Percentiles rank a stretch among this genome's conserved stretches.
Conservation (phyloP, 2,888 invertebrate genomes). For the Tinea pellionella region DNA sequence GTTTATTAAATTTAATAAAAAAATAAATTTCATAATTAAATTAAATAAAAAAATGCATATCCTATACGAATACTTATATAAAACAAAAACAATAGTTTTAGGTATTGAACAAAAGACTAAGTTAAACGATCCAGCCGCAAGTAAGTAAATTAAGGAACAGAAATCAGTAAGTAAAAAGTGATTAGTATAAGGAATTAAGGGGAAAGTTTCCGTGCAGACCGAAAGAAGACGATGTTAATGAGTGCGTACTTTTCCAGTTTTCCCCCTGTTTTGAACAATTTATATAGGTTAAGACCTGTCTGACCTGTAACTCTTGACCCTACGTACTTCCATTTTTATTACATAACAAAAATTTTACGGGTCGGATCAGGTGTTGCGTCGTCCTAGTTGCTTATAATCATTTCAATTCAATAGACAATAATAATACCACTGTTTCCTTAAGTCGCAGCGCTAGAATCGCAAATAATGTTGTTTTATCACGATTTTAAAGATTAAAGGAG, state of each 20-base stretch:
- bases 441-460: too few relatives aligned
- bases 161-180: not conserved
- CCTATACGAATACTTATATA: too few relatives aligned
- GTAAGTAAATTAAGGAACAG: not conserved
- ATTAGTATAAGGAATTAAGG: constrained; percentile 6
- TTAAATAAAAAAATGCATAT: too few relatives aligned
- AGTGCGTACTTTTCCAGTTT: constrained; percentile 9
- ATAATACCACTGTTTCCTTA: too few relatives aligned
- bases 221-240: constrained; percentile 9
- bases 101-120: not conserved
- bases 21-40: too few relatives aligned
- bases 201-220: not conserved
- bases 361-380: too few relatives aligned
- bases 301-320: not conserved
- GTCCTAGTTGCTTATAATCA: too few relatives aligned
- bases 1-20: too few relatives aligned
- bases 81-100: not conserved
- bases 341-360: too few relatives aligned
- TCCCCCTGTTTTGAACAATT: constrained; percentile 3
- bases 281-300: not conserved
- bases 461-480: too few relatives aligned
- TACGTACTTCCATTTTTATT: not conserved
- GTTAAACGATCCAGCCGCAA: not conserved
- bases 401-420: too few relatives aligned
- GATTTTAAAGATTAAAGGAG: too few relatives aligned